Evolutionary conservation across 2,888 invertebrate species (phyloP).

Genomic region (Petrolisthes manimaculis): DNA sequence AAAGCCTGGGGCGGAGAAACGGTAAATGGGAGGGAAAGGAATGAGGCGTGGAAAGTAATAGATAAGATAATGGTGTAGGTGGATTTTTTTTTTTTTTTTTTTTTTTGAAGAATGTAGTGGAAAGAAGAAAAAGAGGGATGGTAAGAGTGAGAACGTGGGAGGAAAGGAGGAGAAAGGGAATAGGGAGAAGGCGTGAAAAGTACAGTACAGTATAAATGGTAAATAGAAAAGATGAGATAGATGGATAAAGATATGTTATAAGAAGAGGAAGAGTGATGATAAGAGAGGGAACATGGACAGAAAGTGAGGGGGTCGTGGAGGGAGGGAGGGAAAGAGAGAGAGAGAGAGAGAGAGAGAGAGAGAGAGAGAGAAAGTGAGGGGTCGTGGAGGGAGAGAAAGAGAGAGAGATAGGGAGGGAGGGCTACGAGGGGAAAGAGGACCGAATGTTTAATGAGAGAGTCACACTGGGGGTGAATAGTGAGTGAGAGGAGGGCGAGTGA

Average conservation of each 20-base stretch:
- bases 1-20: background rate
- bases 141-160: too few species aligned
- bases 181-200: background rate
- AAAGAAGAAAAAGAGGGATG: too few species aligned
- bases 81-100: too few species aligned
- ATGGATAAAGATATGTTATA: background rate
- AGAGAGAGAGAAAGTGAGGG: background rate
- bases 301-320: background rate
- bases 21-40: background rate
- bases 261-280: background rate
- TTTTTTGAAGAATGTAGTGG: too few species aligned
- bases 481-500: too few species aligned
- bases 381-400: background rate
- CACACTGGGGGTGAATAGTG: too few species aligned
- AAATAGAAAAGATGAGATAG: conserved; percentile 14
- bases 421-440: background rate
- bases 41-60: background rate
- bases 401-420: background rate
- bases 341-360: background rate
- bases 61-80: too few species aligned
- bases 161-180: conserved; percentile 12
- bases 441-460: too few species aligned
- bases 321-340: conserved; percentile 15
- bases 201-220: too few species aligned
- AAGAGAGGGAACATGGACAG: background rate